Conservation (phyloP, 2,113 vertebrate species). For the Neogale vison region DNA sequence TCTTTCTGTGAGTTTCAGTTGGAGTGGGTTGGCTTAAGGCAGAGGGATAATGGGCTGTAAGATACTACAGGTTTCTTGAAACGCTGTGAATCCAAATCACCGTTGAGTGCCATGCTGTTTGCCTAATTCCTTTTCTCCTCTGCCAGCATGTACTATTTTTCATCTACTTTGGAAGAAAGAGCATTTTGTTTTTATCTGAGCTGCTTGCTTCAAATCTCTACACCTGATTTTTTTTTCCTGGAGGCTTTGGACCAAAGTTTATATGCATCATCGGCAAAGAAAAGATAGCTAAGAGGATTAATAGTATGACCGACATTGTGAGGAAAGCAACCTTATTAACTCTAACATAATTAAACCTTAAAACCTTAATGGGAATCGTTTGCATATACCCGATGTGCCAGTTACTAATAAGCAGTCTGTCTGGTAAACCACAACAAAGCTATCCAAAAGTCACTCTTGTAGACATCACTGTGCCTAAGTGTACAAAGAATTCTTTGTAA, state of each 20-base stretch:
- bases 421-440: slow-evolving; percentile 29
- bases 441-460: background rate
- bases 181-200: slow-evolving; percentile 46
- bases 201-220: slow-evolving; percentile 41
- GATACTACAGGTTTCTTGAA: background rate
- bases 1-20: background rate
- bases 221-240: slow-evolving; percentile 45
- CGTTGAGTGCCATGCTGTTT: slow-evolving; percentile 11
- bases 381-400: background rate
- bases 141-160: slow-evolving; percentile 17
- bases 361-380: background rate
- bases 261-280: slow-evolving; percentile 14
- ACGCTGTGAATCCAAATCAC: background rate
- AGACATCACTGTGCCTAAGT: slow-evolving; percentile 23
- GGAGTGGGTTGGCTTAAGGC: background rate
- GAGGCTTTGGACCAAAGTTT: slow-evolving; percentile 44
- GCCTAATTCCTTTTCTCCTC: slow-evolving; percentile 45
- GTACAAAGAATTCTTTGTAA: background rate
- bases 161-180: slow-evolving; percentile 49
- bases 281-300: slow-evolving; percentile 25
- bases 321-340: background rate
- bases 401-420: background rate
- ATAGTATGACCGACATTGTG: background rate
- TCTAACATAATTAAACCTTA: background rate
- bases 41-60: background rate